These are phyloP conservation scores for Hippocampus kuda DNA, from an alignment of 2,797 vertebrate genomes.

Conservation along the genomic window DNA sequence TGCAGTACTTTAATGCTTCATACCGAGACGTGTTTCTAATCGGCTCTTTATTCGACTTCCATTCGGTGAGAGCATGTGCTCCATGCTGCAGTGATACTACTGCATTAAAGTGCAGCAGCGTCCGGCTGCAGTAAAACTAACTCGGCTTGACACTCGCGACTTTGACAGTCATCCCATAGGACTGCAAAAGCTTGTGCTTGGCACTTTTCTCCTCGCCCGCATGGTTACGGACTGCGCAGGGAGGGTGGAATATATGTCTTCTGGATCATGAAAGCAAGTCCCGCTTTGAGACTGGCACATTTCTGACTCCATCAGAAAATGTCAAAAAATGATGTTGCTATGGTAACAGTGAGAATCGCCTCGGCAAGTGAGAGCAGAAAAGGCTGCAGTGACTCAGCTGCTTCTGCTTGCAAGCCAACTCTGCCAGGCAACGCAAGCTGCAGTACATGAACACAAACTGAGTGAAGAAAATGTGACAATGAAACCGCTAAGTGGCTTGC, in stretches of 20 bases:
- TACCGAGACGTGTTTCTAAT: not conserved
- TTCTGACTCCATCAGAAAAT: not conserved
- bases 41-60: not conserved
- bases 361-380: conserved; percentile 2
- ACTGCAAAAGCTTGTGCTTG: conserved; percentile 18
- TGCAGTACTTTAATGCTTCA: not conserved
- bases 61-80: not conserved
- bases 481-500: not conserved
- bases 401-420: conserved; percentile 35
- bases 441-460: conserved; percentile 5
- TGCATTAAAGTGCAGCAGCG: conserved; percentile 4
- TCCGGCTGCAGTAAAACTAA: conserved; percentile 24
- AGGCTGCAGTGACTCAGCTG: conserved; percentile 58
- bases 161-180: conserved; percentile 10
- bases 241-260: not conserved
- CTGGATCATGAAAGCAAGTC: not conserved
- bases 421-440: conserved; percentile 52
- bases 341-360: not conserved
- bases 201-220: conserved; percentile 13
- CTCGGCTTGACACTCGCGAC: conserved; percentile 13
- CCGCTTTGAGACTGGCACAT: not conserved
- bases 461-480: not conserved
- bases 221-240: too few species aligned
- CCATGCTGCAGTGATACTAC: conserved; percentile 35
- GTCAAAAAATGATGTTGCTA: not conserved